Conservation (phyloP, 1,140 invertebrate genomes). For the Augochlora pura region DNA sequence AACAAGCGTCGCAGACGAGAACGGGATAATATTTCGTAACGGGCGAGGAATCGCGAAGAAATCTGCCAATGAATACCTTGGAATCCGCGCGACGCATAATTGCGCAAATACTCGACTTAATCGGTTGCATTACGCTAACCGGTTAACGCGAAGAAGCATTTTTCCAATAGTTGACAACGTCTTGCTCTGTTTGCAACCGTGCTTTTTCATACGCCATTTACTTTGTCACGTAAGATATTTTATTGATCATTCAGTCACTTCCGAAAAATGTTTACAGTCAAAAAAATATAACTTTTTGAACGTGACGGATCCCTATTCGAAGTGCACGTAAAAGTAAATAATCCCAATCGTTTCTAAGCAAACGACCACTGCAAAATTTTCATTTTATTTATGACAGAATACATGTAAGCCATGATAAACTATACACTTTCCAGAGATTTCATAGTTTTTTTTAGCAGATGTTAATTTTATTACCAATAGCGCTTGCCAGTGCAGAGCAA, state of each 20-base stretch:
- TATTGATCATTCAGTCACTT: slow-evolving; percentile 1
- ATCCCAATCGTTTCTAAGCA: too few relatives aligned
- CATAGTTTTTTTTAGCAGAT: too few relatives aligned
- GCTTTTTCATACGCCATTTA: neutral
- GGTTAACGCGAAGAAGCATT: neutral
- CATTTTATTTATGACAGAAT: too few relatives aligned
- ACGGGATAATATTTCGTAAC: slow-evolving; percentile 33
- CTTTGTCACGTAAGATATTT: slow-evolving; percentile 11
- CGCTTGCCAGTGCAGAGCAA: too few relatives aligned
- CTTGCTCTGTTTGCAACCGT: neutral
- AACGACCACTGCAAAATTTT: too few relatives aligned
- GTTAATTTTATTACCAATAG: too few relatives aligned
- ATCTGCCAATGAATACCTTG: slow-evolving; percentile 15
- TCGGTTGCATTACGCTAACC: slow-evolving; percentile 10
- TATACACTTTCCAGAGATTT: too few relatives aligned
- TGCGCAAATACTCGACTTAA: slow-evolving; percentile 7
- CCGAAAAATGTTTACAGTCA: too few relatives aligned
- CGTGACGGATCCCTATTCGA: too few relatives aligned
- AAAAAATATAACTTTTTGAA: too few relatives aligned
- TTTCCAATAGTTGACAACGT: neutral
- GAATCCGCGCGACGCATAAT: slow-evolving; percentile 5
- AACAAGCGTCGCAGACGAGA: slow-evolving; percentile 52
- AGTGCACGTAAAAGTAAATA: too few relatives aligned
- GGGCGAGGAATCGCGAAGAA: neutral
- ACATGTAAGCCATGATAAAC: too few relatives aligned